Evolutionary conservation across 2,113 vertebrate species (phyloP), one percentile per base, ranked within the genome.

Genomic region (Bufo gargarizans): DNA sequence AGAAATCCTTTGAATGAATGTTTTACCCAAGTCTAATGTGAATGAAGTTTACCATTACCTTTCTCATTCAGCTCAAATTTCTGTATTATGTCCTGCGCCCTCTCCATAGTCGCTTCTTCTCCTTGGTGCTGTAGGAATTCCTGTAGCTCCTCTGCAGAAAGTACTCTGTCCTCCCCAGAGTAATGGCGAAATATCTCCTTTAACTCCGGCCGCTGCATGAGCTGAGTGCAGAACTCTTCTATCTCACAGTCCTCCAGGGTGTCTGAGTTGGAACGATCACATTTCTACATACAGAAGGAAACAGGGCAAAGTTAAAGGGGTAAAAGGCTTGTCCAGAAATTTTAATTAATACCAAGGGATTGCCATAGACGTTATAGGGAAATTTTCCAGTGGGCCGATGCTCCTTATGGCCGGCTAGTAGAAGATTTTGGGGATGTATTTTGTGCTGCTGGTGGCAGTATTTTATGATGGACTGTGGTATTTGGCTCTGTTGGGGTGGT

Each of bases 71-170:
- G 96, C 94, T 99, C 98, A 0, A 95, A 96, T 45, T 93, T 89
- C 61, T 90, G 93, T 88, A 98, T 98, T 89, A 99, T 91, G 19
- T 85, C 80, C 7, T 89, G 91, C 6, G 97, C 97, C 0, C 92
- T 95, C 50, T 56, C 88, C 92, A 96, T 90, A 0, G 94, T 97
- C 53, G 94, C 92, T 0, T 96, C 96, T 91, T 99, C 98, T 0
- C 96, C 97, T 91, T 99, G 98, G 43, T 98, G 97, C 72, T 93
- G 92, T 67, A 99, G 95, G 93, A 99, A 99, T 86, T 98, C 97
- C 0, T 93, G 93, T 91, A 99, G 95, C 92, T 99, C 97, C 0
- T 95, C 91, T 0, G 94, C 94, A 0, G 97, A 96, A 55, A 99
- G 93, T 12, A 97, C 95, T 0, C 49, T 93, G 55, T 97, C 97